A percentile compares a stretch with the other conserved stretches of the same genome.
phyloP scores from a whole-genome alignment of 2,113 vertebrate species.

The Leptobrachium leishanense region DNA sequence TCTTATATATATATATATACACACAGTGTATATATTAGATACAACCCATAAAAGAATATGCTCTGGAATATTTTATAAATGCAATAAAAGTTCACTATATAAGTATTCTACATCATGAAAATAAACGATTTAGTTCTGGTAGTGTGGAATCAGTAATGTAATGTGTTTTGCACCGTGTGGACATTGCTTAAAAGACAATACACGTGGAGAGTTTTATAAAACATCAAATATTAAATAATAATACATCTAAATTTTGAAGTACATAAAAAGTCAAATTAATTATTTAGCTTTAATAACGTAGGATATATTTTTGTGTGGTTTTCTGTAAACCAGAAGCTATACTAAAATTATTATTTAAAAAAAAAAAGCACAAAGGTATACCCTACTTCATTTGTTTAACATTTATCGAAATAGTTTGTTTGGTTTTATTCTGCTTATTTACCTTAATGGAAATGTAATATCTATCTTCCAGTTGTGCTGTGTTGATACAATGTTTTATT shows the following conservation, averaged over 20 bases:
- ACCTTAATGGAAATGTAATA: too few relatives aligned
- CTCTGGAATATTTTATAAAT: neutral
- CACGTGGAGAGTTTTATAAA: neutral
- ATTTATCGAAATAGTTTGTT: too few relatives aligned
- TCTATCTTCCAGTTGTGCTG: too few relatives aligned
- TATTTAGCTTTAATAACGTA: neutral
- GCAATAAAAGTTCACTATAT: neutral
- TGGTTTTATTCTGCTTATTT: too few relatives aligned
- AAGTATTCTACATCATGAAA: neutral
- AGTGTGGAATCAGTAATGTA: neutral
- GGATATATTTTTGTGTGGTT: neutral
- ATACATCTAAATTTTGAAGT: neutral
- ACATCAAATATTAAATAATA: neutral
- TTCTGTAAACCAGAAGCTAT: too few relatives aligned
- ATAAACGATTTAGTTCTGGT: neutral
- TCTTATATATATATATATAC: neutral
- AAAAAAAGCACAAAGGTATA: too few relatives aligned
- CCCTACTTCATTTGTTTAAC: too few relatives aligned
- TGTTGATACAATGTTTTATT: too few relatives aligned
- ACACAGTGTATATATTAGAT: neutral
- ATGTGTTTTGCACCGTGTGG: neutral
- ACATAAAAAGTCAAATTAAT: neutral
- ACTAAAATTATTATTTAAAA: too few relatives aligned
- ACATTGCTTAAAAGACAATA: neutral
- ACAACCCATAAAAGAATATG: neutral